phyloP scores from a whole-genome alignment of 2,888 invertebrate species.

The Trichacis sp. region DNA sequence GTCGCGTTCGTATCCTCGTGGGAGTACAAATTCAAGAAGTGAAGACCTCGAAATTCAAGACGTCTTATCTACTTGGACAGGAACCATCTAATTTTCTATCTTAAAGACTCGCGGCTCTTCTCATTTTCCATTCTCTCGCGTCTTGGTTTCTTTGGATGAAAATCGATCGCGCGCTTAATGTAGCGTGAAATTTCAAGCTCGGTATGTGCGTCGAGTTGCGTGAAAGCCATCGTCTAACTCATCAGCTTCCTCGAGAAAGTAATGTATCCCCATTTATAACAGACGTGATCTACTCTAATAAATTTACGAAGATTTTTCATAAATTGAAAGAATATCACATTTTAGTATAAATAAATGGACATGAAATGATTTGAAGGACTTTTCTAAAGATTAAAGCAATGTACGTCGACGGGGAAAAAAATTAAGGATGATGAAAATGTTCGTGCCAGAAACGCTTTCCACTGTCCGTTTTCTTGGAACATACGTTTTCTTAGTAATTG shows the following conservation, averaged over 20 bases:
- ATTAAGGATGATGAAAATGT: conserved; percentile 24
- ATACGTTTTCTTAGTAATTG: no score
- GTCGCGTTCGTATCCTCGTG: conserved; percentile 10
- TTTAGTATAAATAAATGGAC: no score
- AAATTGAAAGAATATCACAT: neutral
- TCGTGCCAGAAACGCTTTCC: conserved; percentile 17
- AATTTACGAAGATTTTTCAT: conserved; percentile 14
- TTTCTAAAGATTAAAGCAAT: no score
- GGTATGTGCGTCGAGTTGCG: conserved; percentile 24
- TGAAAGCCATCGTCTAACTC: conserved; percentile 26
- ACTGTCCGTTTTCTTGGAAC: conserved; percentile 14
- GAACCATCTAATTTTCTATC: conserved; percentile 39
- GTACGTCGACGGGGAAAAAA: conserved; percentile 12
- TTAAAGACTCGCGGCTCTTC: conserved; percentile 28
- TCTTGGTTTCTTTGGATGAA: conserved; percentile 28
- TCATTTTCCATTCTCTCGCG: conserved; percentile 30
- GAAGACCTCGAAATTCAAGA: conserved; percentile 16
- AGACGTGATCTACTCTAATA: conserved; percentile 42
- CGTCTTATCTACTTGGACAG: conserved; percentile 31
- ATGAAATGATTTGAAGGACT: no score
- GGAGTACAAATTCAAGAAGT: conserved; percentile 21
- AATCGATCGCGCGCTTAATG: conserved; percentile 54
- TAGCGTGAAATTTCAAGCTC: conserved; percentile 51
- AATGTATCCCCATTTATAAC: conserved; percentile 13
- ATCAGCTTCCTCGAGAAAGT: conserved; percentile 10